These are phyloP conservation scores for Cheilosia soror DNA, from an alignment of 2,888 invertebrate genomes.

Conservation along the genomic window DNA sequence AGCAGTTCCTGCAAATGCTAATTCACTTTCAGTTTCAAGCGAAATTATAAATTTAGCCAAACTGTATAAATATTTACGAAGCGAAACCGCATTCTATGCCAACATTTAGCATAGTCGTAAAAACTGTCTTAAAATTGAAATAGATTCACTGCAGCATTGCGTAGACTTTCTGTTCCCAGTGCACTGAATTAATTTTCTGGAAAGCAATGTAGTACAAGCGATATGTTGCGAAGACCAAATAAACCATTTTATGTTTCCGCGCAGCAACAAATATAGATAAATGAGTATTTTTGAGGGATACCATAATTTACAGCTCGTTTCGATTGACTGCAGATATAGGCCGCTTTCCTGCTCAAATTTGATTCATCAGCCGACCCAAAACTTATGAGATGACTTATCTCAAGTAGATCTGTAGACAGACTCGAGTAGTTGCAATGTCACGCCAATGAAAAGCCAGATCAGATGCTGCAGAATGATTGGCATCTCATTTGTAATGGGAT, in stretches of 20 bases:
- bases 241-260: not conserved
- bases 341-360: not conserved
- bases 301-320: not conserved
- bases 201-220: not conserved
- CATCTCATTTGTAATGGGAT: conserved; percentile 4
- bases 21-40: not conserved
- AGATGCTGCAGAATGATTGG: conserved; percentile 2
- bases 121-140: not conserved
- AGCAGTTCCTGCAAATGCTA: not conserved
- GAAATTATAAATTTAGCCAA: not conserved
- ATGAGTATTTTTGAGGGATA: not conserved
- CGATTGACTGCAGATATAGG: not conserved
- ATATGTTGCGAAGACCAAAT: not conserved
- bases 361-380: not conserved
- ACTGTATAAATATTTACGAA: not conserved
- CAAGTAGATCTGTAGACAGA: not conserved
- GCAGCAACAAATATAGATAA: not conserved
- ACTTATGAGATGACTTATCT: too few species aligned
- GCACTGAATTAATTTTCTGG: not conserved
- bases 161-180: not conserved
- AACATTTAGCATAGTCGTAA: not conserved
- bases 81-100: not conserved
- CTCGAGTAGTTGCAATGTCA: not conserved
- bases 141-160: not conserved
- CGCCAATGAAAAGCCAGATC: not conserved